A percentile compares a stretch with the other conserved stretches of the same genome.
These are phyloP conservation scores for Rhea americana DNA, from an alignment of 2,113 vertebrate species.

Conservation along the genomic window DNA sequence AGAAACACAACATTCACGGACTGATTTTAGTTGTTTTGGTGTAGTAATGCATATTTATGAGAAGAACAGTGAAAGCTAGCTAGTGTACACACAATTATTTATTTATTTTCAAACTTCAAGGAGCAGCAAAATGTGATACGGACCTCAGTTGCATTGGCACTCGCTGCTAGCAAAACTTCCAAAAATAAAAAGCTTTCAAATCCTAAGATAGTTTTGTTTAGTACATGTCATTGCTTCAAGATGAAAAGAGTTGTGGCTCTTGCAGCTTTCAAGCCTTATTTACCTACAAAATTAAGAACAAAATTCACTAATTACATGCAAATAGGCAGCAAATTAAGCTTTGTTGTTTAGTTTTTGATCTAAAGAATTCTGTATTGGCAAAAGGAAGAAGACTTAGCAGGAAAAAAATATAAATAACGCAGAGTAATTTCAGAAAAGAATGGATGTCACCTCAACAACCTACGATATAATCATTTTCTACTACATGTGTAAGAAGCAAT, in stretches of 20 bases:
- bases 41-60: not conserved
- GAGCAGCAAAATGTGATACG: not conserved
- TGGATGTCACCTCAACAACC: not conserved
- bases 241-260: constrained; percentile 35
- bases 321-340: constrained; percentile 18
- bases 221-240: not conserved
- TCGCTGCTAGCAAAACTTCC: not conserved
- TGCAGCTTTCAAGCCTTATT: constrained; percentile 41
- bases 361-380: not conserved
- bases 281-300: constrained; percentile 49
- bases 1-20: not conserved
- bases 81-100: not conserved
- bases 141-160: not conserved
- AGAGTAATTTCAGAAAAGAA: constrained; percentile 41
- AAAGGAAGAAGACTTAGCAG: constrained; percentile 12
- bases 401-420: constrained; percentile 2
- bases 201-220: not conserved
- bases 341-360: constrained; percentile 58
- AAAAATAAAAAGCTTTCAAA: constrained; percentile 44
- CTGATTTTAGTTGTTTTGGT: not conserved
- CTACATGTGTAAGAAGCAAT: not conserved
- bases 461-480: not conserved
- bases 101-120: constrained; percentile 1
- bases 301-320: constrained; percentile 62
- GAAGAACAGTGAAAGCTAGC: not conserved